Base-by-base conservation (phyloP, 2,888 invertebrate genomes). In the Chironomus tentans region DNA sequence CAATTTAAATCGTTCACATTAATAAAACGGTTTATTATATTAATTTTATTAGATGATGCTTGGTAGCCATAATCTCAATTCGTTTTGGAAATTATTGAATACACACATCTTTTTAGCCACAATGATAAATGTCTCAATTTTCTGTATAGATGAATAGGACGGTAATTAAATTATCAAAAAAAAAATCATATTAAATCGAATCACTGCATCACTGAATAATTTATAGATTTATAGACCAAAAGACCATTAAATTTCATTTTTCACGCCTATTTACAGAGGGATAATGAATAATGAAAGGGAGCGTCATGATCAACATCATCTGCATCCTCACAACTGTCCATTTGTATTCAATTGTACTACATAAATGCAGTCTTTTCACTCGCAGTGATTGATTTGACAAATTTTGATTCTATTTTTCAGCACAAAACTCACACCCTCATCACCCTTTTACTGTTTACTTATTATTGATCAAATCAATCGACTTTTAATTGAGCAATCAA, bases 401-500 rank as follows among this genome's bases (percentile, higher is more conserved):
- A 65, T 65, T 22, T 65, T 24, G 65, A 13, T 65, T 24, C 7
- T 21, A 18, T 13, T 12, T 18, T 56, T 56, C 18, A 56, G n/a
- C 56, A 15, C 56, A 56, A 56, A 18, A n/a, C 3, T 12, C 15
- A 28, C 38, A 46, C 38, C 68, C 65, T 65, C 65, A 65, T 18
- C 21, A 62, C 13, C 13, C 21, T 65, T 18, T 56, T 0, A 68
- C 13, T 28, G 12, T 65, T 22, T 21, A 22, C 13, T 24, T 21
- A 65, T 13, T 28, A 46, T 69, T 69, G 68, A 69, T 28, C 47
- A 46, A 47, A 21, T 70, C 70, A 70, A 70, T 70, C 70, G 70
- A 47, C 48, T 48, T 70, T 50, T 70, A 70, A 70, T 70, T 70
- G 47, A 70, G 65, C 70, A 70, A 70, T 70, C 70, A 47, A 70